Percentiles rank a stretch among this genome's conserved stretches.
Conservation (phyloP, 2,113 vertebrate genomes). For the Pelodiscus sinensis region DNA sequence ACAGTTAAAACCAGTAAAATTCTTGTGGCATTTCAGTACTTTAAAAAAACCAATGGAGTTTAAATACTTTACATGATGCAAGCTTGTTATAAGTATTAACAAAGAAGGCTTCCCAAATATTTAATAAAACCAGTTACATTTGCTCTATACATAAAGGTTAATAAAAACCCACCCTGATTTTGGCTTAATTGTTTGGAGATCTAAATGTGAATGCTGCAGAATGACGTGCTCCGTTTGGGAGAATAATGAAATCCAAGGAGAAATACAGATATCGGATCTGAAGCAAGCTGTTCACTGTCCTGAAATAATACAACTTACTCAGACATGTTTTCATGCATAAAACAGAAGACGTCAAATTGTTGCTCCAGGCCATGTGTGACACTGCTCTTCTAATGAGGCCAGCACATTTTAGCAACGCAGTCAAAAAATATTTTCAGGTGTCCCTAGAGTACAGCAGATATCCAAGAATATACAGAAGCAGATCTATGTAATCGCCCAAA, state of each 20-base stretch:
- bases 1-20: background rate
- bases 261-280: slow-evolving; percentile 52
- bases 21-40: background rate
- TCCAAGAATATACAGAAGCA: background rate
- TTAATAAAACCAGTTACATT: slow-evolving; percentile 15
- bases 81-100: background rate
- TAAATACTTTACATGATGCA: slow-evolving; percentile 6
- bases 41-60: background rate
- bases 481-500: background rate
- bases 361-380: slow-evolving; percentile 53
- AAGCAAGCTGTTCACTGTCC: slow-evolving; percentile 65
- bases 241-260: slow-evolving; percentile 48
- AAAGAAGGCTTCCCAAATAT: slow-evolving; percentile 20
- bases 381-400: slow-evolving; percentile 49
- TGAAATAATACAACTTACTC: slow-evolving; percentile 57
- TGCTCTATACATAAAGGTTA: slow-evolving; percentile 41
- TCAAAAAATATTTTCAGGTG: background rate
- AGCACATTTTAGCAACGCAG: slow-evolving; percentile 36
- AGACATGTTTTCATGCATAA: slow-evolving; percentile 58
- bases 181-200: slow-evolving; percentile 60
- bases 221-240: slow-evolving; percentile 46
- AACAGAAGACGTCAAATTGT: slow-evolving; percentile 36
- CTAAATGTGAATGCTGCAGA: slow-evolving; percentile 54
- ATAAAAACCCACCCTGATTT: slow-evolving; percentile 42
- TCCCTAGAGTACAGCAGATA: slow-evolving; percentile 7